Evolutionary conservation across 2,888 invertebrate species (phyloP).

Genomic region (Suillia variegata): DNA sequence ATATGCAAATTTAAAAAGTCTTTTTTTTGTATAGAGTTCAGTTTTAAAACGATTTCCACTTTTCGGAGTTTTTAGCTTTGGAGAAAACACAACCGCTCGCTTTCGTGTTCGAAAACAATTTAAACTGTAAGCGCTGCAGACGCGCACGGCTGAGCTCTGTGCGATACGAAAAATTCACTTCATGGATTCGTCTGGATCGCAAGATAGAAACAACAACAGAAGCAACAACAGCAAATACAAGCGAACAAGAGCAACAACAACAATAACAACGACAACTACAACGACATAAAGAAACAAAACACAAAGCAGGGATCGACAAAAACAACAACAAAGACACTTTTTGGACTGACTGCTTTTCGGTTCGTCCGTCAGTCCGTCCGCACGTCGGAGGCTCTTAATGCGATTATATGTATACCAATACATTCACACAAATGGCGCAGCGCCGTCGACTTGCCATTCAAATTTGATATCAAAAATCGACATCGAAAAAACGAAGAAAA

Average conservation of each 20-base stretch:
- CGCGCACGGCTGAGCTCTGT: slow-evolving; percentile 36
- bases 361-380: too few species aligned
- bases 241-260: neutral
- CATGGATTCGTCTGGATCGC: neutral
- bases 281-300: slow-evolving; percentile 26
- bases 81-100: slow-evolving; percentile 43
- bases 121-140: slow-evolving; percentile 31
- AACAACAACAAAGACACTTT: slow-evolving; percentile 6
- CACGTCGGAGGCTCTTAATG: too few species aligned
- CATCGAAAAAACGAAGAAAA: too few species aligned
- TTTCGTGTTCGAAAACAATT: slow-evolving; percentile 45
- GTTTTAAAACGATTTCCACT: slow-evolving; percentile 34
- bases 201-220: neutral
- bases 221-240: neutral
- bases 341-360: slow-evolving; percentile 1
- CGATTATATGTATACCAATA: too few species aligned
- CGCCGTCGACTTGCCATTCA: too few species aligned
- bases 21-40: too few species aligned
- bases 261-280: slow-evolving; percentile 12
- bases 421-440: too few species aligned
- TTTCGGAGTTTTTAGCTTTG: neutral
- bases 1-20: too few species aligned
- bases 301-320: slow-evolving; percentile 25
- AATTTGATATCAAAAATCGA: too few species aligned
- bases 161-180: slow-evolving; percentile 9